Conservation (phyloP, 2,888 invertebrate species). For the Monopis laevigella region DNA sequence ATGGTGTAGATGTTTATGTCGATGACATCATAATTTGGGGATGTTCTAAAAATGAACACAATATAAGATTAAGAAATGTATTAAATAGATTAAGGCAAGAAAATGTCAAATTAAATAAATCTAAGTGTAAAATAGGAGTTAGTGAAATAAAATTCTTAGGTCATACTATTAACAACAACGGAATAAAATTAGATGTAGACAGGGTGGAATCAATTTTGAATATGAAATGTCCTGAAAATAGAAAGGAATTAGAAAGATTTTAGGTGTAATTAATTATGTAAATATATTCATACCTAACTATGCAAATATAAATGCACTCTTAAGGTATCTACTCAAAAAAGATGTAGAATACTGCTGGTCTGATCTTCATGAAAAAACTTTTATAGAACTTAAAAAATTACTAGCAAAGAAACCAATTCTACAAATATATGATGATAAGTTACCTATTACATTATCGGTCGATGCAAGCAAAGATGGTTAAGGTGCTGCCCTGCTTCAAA, state of each 20-base stretch:
- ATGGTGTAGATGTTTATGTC: constrained; percentile 20
- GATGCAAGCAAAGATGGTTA: background rate
- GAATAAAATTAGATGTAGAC: background rate
- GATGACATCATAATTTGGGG: constrained; percentile 22
- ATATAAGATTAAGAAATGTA: constrained; percentile 13
- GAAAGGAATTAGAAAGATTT: constrained; percentile 2
- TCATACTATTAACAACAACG: background rate
- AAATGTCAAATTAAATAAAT: background rate
- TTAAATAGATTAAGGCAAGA: background rate
- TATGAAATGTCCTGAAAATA: background rate
- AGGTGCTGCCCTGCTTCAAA: background rate
- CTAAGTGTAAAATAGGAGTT: background rate
- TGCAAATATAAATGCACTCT: background rate
- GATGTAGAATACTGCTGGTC: background rate
- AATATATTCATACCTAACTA: background rate
- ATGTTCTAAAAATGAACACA: constrained; percentile 17
- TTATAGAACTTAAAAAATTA: background rate
- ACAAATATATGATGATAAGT: background rate
- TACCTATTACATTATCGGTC: background rate
- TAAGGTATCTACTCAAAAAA: background rate
- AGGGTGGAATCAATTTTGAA: background rate
- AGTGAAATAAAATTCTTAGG: background rate
- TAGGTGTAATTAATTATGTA: constrained; percentile 1
- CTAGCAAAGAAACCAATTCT: background rate
- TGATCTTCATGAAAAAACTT: background rate